These are phyloP conservation scores for Amphiprion percula DNA, from an alignment of 2,113 vertebrate genomes.

Conservation along the genomic window DNA sequence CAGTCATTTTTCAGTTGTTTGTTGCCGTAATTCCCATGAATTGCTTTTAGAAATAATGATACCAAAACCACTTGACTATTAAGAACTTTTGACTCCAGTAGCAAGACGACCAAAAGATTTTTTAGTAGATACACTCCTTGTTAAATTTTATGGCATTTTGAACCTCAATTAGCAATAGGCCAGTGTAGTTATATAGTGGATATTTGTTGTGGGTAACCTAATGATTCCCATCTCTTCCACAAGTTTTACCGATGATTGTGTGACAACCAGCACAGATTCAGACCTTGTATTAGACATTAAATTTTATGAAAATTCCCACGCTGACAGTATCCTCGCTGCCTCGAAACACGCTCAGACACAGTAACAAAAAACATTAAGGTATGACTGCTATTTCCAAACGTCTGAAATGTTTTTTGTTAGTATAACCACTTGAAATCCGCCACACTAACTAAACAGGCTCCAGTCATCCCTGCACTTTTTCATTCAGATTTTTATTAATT, in stretches of 20 bases:
- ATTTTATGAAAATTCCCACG: neutral
- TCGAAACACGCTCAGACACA: neutral
- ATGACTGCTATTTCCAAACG: neutral
- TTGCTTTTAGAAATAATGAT: no score
- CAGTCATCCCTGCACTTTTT: constrained; percentile 2
- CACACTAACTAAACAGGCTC: neutral
- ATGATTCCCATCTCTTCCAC: constrained; percentile 7
- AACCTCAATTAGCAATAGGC: neutral
- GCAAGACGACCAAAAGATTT: no score
- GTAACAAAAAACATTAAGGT: neutral
- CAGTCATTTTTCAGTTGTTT: no score
- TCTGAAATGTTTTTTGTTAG: neutral
- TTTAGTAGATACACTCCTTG: no score
- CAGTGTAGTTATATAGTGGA: neutral
- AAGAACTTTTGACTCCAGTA: no score
- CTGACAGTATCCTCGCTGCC: neutral
- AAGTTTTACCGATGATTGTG: neutral
- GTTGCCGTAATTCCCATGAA: no score
- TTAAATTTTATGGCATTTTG: neutral
- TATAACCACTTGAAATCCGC: constrained; percentile 18
- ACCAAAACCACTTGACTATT: no score
- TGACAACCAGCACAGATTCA: constrained; percentile 10
- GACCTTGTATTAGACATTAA: constrained; percentile 1
- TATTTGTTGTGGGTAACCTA: constrained; percentile 9
- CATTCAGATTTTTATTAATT: constrained; percentile 17